Evolutionary conservation across 1,140 invertebrate species (phyloP).

Genomic region (Stegodyphus dumicola): DNA sequence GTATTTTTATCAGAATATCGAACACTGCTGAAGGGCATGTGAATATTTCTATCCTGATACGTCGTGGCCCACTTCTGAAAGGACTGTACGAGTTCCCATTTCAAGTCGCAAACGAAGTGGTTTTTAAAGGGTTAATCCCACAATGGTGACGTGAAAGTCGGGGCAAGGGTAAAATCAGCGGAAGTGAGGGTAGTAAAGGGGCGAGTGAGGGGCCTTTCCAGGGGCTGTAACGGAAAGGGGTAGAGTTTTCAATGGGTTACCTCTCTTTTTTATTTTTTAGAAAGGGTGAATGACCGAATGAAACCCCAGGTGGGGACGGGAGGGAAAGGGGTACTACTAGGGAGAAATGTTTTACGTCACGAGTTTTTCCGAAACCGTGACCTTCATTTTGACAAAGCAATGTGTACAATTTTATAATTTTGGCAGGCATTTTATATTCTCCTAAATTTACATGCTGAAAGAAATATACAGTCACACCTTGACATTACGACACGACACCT

Average conservation of each 20-base stretch:
- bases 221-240: slow-evolving; percentile 54
- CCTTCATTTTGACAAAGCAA: no score
- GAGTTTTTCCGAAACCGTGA: no score
- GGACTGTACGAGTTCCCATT: no score
- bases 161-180: slow-evolving; percentile 33
- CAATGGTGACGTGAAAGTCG: slow-evolving; percentile 33
- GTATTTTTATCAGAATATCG: no score
- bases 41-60: no score
- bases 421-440: no score
- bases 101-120: neutral
- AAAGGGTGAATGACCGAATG: slow-evolving; percentile 44
- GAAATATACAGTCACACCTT: no score
- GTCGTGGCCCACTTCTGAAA: no score
- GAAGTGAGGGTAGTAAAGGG: slow-evolving; percentile 23
- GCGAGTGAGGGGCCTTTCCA: neutral
- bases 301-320: slow-evolving; percentile 14
- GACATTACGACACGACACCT: no score
- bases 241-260: slow-evolving; percentile 57
- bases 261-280: slow-evolving; percentile 20
- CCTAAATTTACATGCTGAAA: no score
- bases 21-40: no score
- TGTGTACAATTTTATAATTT: no score
- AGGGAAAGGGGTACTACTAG: slow-evolving; percentile 42
- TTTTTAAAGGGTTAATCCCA: slow-evolving; percentile 29
- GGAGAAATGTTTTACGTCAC: neutral